phyloP scores from a whole-genome alignment of 1,140 invertebrate species.

The Anastrepha ludens region DNA sequence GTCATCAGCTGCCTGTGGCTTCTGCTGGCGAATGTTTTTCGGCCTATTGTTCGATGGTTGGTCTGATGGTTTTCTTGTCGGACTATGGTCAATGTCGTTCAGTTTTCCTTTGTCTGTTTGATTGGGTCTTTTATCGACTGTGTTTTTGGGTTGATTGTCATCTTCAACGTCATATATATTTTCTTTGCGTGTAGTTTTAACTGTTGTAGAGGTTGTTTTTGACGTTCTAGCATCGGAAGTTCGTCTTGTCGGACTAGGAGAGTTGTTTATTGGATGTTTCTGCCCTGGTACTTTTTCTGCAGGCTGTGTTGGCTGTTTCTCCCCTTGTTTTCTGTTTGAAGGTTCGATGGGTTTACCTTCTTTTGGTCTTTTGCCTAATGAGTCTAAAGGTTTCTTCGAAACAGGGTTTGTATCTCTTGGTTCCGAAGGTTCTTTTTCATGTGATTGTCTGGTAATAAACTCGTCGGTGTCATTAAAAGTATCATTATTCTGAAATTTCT shows the following conservation, averaged over 20 bases:
- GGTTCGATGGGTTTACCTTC: constrained; percentile 5
- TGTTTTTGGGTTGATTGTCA: not conserved
- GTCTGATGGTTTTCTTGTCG: constrained; percentile 11
- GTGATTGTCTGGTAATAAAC: not conserved
- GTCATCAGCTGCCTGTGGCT: no score
- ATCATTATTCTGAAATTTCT: not conserved
- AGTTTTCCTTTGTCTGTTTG: not conserved
- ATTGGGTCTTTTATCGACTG: not conserved
- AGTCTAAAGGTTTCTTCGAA: not conserved
- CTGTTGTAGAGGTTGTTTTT: not conserved
- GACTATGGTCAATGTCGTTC: not conserved
- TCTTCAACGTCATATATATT: not conserved
- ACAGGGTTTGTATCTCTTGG: not conserved
- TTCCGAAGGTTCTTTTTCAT: not conserved
- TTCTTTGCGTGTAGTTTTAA: not conserved
- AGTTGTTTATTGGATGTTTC: not conserved
- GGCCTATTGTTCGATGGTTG: not conserved
- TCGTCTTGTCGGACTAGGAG: not conserved
- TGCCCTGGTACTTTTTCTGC: not conserved
- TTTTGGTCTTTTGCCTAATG: constrained; percentile 1
- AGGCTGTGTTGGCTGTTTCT: not conserved
- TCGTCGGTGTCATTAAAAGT: not conserved
- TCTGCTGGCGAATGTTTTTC: not conserved
- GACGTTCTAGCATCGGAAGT: not conserved
- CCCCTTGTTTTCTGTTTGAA: not conserved